These are phyloP conservation scores for Eumacrocentrus americanus DNA, from an alignment of 2,888 invertebrate genomes.

Conservation along the genomic window DNA sequence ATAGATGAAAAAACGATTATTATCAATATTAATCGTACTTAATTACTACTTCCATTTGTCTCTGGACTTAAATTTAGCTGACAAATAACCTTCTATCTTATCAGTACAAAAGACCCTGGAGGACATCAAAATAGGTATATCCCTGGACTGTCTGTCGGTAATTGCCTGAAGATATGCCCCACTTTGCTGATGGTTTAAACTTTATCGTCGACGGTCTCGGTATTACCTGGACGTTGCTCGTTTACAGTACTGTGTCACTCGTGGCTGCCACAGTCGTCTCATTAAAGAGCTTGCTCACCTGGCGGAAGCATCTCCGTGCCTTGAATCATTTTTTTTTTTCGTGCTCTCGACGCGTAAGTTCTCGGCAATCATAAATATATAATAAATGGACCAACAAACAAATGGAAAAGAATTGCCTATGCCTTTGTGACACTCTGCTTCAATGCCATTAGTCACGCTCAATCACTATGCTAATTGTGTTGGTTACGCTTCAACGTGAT, in stretches of 20 bases:
- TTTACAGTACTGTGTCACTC: conserved; percentile 15
- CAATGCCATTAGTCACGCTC: background rate
- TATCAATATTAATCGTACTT: background rate
- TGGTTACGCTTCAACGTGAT: background rate
- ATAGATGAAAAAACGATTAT: no score
- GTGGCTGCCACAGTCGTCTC: conserved; percentile 29
- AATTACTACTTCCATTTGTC: no score
- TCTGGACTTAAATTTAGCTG: background rate
- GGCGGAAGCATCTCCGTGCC: conserved; percentile 10
- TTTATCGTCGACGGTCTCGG: conserved; percentile 28
- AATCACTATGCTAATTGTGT: background rate
- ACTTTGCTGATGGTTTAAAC: conserved; percentile 34
- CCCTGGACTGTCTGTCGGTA: conserved; percentile 25
- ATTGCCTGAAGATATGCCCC: conserved; percentile 43
- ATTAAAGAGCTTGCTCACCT: conserved; percentile 30
- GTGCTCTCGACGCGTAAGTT: background rate
- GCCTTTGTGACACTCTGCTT: background rate
- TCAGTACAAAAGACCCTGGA: conserved; percentile 9
- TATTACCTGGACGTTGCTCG: conserved; percentile 34
- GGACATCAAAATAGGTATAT: conserved; percentile 7
- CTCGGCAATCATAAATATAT: background rate
- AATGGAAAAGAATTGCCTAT: background rate
- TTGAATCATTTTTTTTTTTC: background rate
- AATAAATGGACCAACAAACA: background rate
- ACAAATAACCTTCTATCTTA: conserved; percentile 27